Conservation (phyloP, 2,797 vertebrate species). For the Presbytis comata region DNA sequence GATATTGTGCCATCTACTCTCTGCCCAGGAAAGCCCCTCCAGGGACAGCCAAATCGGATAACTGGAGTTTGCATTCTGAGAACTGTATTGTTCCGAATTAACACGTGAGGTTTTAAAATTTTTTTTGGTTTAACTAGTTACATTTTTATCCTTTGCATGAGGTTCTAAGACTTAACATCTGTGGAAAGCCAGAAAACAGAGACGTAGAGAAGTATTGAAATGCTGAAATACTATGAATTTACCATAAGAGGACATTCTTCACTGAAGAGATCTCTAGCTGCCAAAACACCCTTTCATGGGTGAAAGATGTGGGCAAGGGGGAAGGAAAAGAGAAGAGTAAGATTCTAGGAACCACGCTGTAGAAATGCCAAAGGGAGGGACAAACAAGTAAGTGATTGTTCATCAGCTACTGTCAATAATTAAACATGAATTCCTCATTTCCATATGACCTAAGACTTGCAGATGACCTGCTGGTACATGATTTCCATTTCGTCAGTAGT, state of each 20-base stretch:
- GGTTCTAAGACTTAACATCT: conserved; percentile 49
- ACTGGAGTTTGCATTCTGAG: background rate
- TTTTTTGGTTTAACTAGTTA: conserved; percentile 46
- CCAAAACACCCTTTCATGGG: conserved; percentile 21
- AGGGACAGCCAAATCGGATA: accelerated
- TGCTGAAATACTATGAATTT: conserved; percentile 17
- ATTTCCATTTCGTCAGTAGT: conserved; percentile 40
- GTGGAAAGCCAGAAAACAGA: conserved; percentile 31
- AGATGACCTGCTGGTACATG: background rate
- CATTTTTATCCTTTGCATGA: background rate
- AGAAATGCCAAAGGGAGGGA: conserved; percentile 53
- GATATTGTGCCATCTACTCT: background rate
- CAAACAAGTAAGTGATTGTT: conserved; percentile 66
- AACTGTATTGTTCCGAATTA: background rate
- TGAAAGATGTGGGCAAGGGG: background rate
- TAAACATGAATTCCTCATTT: conserved; percentile 45
- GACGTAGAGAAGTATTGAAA: background rate
- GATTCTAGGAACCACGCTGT: conserved; percentile 43
- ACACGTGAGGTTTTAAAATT: background rate
- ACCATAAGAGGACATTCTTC: conserved; percentile 51
- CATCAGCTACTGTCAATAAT: background rate
- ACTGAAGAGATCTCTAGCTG: background rate
- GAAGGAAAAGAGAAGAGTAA: conserved; percentile 33
- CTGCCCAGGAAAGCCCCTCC: background rate
- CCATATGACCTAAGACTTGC: conserved; percentile 49